These are phyloP conservation scores for Kuschelorhynchus macadamiae DNA, from an alignment of 2,888 invertebrate species.

Conservation along the genomic window DNA sequence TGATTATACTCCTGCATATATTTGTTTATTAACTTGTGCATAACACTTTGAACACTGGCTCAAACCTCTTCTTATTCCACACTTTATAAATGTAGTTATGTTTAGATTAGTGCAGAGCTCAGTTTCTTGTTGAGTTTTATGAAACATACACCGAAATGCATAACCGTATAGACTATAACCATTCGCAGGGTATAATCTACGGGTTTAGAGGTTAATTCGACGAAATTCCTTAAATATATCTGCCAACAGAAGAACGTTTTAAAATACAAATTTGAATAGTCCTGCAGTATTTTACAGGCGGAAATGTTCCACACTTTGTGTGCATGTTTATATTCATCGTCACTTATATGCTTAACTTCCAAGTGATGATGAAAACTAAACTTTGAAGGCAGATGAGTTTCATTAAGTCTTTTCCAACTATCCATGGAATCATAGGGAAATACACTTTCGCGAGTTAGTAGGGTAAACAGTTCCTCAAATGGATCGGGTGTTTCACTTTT, in stretches of 20 bases:
- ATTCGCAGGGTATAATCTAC: too few relatives aligned
- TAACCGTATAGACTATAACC: too few relatives aligned
- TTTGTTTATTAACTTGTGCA: too few relatives aligned
- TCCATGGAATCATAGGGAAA: slow-evolving; percentile 58
- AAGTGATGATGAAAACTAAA: slow-evolving; percentile 54
- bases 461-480: slow-evolving; percentile 12
- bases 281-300: slow-evolving; percentile 56
- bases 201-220: too few relatives aligned
- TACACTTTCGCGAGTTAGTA: slow-evolving; percentile 46
- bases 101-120: too few relatives aligned
- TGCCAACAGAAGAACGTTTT: slow-evolving; percentile 61
- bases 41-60: too few relatives aligned
- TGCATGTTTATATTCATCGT: slow-evolving; percentile 15
- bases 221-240: slow-evolving; percentile 65
- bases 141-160: too few relatives aligned
- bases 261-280: slow-evolving; percentile 62
- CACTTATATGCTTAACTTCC: slow-evolving; percentile 49
- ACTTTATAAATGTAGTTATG: too few relatives aligned
- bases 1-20: too few relatives aligned
- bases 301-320: slow-evolving; percentile 50
- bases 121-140: too few relatives aligned
- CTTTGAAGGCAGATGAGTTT: slow-evolving; percentile 53
- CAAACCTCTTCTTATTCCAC: too few relatives aligned
- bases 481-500: slow-evolving; percentile 19
- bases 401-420: slow-evolving; percentile 37